Conservation (phyloP, 1,140 invertebrate species). For the Eupeodes corollae region DNA sequence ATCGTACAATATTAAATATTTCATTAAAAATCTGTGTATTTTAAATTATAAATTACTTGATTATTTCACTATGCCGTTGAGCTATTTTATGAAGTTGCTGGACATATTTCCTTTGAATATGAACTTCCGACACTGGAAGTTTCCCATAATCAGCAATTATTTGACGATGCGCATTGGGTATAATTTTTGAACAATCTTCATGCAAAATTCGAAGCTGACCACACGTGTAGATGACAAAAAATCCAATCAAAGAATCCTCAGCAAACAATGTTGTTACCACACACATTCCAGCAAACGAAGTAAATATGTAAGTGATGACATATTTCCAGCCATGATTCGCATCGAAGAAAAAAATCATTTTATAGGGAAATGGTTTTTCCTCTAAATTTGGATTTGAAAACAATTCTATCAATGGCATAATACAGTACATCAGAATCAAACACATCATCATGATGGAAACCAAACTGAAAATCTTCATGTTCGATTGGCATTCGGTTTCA, state of each 20-base stretch:
- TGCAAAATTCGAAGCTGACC: slow-evolving; percentile 29
- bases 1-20: neutral
- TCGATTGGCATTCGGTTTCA: slow-evolving; percentile 12
- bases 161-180: neutral
- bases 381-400: slow-evolving; percentile 8
- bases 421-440: slow-evolving; percentile 31
- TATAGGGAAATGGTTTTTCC: slow-evolving; percentile 31
- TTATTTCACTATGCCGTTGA: neutral
- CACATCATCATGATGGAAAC: slow-evolving; percentile 23
- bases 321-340: slow-evolving; percentile 21
- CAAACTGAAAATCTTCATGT: slow-evolving; percentile 23
- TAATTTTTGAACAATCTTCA: slow-evolving; percentile 14
- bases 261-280: slow-evolving; percentile 35
- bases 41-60: neutral
- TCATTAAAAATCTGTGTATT: too few relatives aligned
- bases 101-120: neutral
- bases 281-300: slow-evolving; percentile 29
- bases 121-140: neutral
- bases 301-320: slow-evolving; percentile 25
- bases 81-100: neutral
- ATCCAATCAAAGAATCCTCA: slow-evolving; percentile 31
- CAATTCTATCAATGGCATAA: slow-evolving; percentile 25
- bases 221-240: slow-evolving; percentile 30
- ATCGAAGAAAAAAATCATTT: slow-evolving; percentile 31
- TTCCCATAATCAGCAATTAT: neutral